Percentiles rank a stretch among this genome's conserved stretches.
Conservation (phyloP, 2,888 invertebrate species). For the Agrilus biguttatus region DNA sequence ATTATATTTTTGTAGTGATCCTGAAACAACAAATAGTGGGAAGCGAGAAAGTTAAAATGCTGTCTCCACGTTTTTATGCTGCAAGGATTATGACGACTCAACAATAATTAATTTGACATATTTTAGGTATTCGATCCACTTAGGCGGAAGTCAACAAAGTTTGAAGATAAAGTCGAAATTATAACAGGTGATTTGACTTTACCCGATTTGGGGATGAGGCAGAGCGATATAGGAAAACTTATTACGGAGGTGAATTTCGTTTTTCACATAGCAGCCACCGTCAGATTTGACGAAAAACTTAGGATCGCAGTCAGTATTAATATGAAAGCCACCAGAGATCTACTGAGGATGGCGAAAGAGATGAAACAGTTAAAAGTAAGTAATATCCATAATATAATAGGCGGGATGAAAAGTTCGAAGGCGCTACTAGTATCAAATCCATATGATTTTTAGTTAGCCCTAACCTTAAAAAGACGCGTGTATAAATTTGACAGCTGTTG, state of each 20-base stretch:
- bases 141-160: conserved; percentile 34
- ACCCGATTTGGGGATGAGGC: conserved; percentile 37
- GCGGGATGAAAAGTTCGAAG: too few relatives aligned
- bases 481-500: too few relatives aligned
- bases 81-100: too few relatives aligned
- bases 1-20: too few relatives aligned
- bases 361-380: conserved; percentile 49
- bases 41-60: too few relatives aligned
- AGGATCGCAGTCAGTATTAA: conserved; percentile 54
- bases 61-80: too few relatives aligned
- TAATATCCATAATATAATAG: too few relatives aligned
- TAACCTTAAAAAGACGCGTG: too few relatives aligned
- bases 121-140: conserved; percentile 35
- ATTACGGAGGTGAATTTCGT: conserved; percentile 45
- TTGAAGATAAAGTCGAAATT: conserved; percentile 38
- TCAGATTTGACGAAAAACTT: conserved; percentile 58
- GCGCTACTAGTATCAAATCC: too few relatives aligned
- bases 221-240: conserved; percentile 33
- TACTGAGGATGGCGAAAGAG: conserved; percentile 49
- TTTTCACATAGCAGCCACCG: conserved; percentile 66
- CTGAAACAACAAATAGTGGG: background rate
- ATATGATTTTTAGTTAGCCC: too few relatives aligned
- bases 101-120: background rate
- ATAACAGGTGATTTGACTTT: conserved; percentile 40
- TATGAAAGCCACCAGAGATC: conserved; percentile 46